phyloP scores from a whole-genome alignment of 2,113 vertebrate species.

The Paramormyrops kingsleyae region DNA sequence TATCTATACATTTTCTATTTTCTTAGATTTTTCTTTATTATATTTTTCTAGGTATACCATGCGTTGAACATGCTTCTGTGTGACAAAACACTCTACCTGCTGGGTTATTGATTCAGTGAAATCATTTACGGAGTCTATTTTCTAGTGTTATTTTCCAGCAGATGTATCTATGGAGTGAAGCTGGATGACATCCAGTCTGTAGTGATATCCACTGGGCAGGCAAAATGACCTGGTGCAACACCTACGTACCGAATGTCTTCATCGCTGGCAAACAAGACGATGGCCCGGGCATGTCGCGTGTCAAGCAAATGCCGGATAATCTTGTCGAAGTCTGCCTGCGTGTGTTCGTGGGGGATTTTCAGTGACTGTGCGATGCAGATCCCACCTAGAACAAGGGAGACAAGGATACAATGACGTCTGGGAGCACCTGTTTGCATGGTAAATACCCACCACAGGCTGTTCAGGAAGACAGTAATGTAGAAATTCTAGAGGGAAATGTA shows the following conservation, averaged over 20 bases:
- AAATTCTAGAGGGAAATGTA: background rate
- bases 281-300: constrained; percentile 74
- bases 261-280: constrained; percentile 86
- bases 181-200: background rate
- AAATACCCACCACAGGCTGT: background rate
- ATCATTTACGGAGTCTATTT: background rate
- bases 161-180: background rate
- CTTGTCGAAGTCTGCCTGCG: constrained; percentile 79
- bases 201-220: background rate
- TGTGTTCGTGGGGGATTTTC: constrained; percentile 85
- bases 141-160: background rate
- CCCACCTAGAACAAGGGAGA: constrained; percentile 62
- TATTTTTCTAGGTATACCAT: background rate
- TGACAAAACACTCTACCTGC: background rate
- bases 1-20: background rate
- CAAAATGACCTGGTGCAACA: background rate
- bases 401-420: background rate
- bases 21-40: background rate
- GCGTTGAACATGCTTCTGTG: background rate
- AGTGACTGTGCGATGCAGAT: constrained; percentile 94
- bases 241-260: constrained; percentile 83
- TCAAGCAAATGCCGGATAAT: constrained; percentile 84
- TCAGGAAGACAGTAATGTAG: background rate
- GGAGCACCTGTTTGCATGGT: background rate
- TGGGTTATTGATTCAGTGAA: background rate